Base-by-base conservation (phyloP, 1,140 invertebrate species). In the Saxidomus purpurata region DNA sequence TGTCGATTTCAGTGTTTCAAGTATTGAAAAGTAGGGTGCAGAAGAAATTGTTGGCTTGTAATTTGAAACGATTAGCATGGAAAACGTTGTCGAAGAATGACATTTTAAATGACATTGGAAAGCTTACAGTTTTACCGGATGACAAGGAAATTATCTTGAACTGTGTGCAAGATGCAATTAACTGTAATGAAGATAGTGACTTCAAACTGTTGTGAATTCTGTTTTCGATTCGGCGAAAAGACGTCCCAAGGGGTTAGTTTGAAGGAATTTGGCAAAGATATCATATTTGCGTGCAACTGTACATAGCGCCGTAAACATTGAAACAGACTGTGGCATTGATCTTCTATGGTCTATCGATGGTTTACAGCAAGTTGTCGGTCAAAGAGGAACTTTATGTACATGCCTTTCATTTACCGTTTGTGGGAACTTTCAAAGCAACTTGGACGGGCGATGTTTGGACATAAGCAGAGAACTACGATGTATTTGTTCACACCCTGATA, bases 191-290 rank as follows among this genome's bases (percentile, higher is more conserved):
- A 25, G 22, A 9, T 38, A 9, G 15, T 25, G 36, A 43, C 15
- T 83, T 67, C 43, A n/a, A 43, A 28, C 22, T 4, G 11, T 83
- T n/a, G 6, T 38, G 25, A n/a, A n/a, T 83, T 83, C 11, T 63
- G 55, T 17, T 83, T 83, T 40, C 80, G 80, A 25, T 83, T 83
- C n/a, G 80, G 80, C 36, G 80, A 83, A 43, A 83, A 83, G 36
- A 34, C 19, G n/a, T 31, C 49, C 8, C 13, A 11, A 25, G 38
- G 76, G 22, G 43, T 47, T 49, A 25, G 8, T 49, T n/a, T 71
- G 22, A 28, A 40, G 11, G 38, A 3, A 36, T 59, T 59, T 38
- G n/a, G 25, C 9, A 19, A 25, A 40, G 11, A 22, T 55, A 13
- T 36, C n/a, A 34, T 55, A 31, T n/a, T n/a, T n/a, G n/a, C n/a